Percentiles rank a stretch among this genome's conserved stretches.
phyloP scores from a whole-genome alignment of 2,797 vertebrate genomes.

The Lemur catta region DNA sequence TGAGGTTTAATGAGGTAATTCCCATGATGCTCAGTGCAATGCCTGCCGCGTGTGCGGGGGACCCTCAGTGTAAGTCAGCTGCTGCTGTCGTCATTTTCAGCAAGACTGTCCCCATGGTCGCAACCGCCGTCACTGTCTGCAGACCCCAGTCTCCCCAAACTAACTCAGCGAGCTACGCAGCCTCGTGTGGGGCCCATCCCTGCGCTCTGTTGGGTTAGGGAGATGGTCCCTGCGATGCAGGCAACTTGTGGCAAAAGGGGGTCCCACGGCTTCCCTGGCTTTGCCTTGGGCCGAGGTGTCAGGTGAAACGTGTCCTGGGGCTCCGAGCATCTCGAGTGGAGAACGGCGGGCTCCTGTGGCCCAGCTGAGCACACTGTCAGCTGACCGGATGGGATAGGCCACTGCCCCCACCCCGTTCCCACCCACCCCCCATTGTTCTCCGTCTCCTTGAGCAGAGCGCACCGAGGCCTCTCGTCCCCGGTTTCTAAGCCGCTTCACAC shows the following conservation, averaged over 20 bases:
- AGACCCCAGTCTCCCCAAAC: neutral
- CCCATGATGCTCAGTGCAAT: fast-evolving
- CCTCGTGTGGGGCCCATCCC: fast-evolving
- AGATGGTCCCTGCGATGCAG: neutral
- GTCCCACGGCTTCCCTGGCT: neutral
- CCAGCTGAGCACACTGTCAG: too few relatives aligned
- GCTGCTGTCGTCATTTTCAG: too few relatives aligned
- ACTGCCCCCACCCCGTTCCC: fast-evolving
- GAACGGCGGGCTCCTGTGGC: too few relatives aligned
- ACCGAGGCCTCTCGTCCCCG: too few relatives aligned
- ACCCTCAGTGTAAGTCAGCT: fast-evolving
- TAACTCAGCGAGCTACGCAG: fast-evolving
- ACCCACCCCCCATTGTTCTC: neutral
- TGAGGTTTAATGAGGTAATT: neutral
- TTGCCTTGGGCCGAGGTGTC: neutral
- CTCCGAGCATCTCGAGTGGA: fast-evolving
- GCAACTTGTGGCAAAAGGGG: neutral
- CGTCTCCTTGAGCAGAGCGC: neutral
- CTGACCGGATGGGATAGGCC: fast-evolving
- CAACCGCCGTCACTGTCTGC: fast-evolving
- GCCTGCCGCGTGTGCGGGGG: fast-evolving
- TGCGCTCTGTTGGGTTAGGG: neutral
- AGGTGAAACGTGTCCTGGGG: neutral
- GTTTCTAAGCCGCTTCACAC: too few relatives aligned
- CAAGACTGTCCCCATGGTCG: fast-evolving